phyloP scores from a whole-genome alignment of 2,797 vertebrate genomes.

The Falco naumanni region DNA sequence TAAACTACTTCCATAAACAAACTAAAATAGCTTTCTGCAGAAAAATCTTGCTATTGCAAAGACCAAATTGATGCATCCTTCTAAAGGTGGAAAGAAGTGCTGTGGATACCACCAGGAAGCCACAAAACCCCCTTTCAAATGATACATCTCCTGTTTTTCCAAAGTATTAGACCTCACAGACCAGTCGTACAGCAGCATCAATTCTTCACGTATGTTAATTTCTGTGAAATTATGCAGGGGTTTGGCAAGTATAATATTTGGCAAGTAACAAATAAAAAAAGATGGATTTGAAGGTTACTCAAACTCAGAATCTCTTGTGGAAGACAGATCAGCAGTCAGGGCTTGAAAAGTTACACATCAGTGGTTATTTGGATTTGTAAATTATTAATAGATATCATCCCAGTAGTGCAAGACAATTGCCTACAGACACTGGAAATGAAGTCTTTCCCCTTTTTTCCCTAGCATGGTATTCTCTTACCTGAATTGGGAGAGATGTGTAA shows the following conservation, averaged over 20 bases:
- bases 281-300: background rate
- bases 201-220: background rate
- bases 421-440: background rate
- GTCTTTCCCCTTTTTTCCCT: accelerated
- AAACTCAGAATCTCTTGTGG: background rate
- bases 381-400: background rate
- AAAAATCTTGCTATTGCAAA: background rate
- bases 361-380: background rate
- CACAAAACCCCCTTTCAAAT: background rate
- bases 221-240: background rate
- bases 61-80: background rate
- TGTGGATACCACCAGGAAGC: background rate
- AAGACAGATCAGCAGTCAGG: background rate
- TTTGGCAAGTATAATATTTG: background rate
- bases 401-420: accelerated
- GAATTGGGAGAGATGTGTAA: constrained; percentile 89
- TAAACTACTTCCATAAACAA: constrained; percentile 35
- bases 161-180: background rate
- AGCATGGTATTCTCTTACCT: constrained; percentile 71
- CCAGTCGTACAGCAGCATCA: accelerated
- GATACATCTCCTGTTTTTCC: background rate
- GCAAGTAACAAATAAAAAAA: background rate
- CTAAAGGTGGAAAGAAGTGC: background rate
- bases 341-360: background rate
- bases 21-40: background rate